Evolutionary conservation across 2,888 invertebrate genomes (phyloP), one percentile per base, ranked within the genome.

Genomic region (Polydrusus tereticollis): DNA sequence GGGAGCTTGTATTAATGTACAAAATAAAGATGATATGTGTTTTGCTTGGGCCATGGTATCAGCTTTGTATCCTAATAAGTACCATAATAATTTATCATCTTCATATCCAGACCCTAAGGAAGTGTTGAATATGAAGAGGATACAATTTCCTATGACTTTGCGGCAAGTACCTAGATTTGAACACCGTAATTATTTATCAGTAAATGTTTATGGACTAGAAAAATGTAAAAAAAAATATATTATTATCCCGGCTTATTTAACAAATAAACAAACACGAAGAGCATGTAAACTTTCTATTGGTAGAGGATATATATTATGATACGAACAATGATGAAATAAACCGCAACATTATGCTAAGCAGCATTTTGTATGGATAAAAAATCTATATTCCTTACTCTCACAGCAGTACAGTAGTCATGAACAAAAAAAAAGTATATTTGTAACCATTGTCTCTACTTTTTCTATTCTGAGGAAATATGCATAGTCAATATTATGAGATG

Each of bases 401-500:
- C 26, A 7, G 2, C 77, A 76, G 57, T 16, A 71, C 1, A 59
- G 63, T 0, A 63, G 65, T 33, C 38, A 64, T 62, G 8, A 64
- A 8, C 4, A n/a, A n/a, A 18, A 59, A 43, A 50, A 68, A 63
- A 57, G 14, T 73, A 20, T 41, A 55, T 73, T 63, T 76, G 73
- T 36, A 45, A 75, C 2, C 63, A 63, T 38, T 79, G 78, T 58
- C 41, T 79, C 6, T 63, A 75, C 55, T 66, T 70, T 58, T 75
- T 75, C 62, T 33, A 41, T n/a, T 36, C n/a, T 20, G 38, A 63
- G 8, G 20, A 23, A 52, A 43, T 45, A 20, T 29, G n/a, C 67
- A 72, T 38, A 38, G 14, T 2, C 12, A 59, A 29, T 29, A 67
- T 43, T 74, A 74, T 57, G 41, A 66, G 10, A 72, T 76, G n/a